phyloP scores from a whole-genome alignment of 1,140 invertebrate species.

The Platyscapa corneri region DNA sequence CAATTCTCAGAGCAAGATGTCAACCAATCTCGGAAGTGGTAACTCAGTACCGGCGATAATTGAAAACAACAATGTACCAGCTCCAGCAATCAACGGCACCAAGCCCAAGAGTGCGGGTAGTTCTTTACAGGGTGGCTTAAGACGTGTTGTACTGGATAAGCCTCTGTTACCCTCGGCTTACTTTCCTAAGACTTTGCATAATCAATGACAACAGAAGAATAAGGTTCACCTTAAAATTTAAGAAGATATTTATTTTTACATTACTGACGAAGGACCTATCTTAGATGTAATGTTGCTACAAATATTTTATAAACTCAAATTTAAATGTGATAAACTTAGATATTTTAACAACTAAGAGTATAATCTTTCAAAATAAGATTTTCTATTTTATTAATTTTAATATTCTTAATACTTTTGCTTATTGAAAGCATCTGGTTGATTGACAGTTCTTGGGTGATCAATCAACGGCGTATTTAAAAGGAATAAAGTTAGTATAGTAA shows the following conservation, averaged over 20 bases:
- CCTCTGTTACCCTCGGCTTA: constrained; percentile 69
- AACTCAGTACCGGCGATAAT: constrained; percentile 59
- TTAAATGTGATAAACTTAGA: constrained; percentile 13
- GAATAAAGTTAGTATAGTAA: no score
- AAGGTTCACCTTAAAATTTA: constrained; percentile 48
- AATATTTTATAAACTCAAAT: background rate
- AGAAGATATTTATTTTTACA: constrained; percentile 27
- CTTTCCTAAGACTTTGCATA: constrained; percentile 68
- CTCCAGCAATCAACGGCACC: constrained; percentile 57
- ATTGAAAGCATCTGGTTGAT: no score
- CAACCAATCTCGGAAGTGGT: constrained; percentile 56
- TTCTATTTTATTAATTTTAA: background rate
- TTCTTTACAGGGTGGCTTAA: constrained; percentile 66
- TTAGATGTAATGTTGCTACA: constrained; percentile 6
- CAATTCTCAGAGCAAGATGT: constrained; percentile 59
- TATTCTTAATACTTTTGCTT: background rate
- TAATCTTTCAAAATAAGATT: background rate
- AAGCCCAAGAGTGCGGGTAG: constrained; percentile 63
- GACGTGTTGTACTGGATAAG: constrained; percentile 66
- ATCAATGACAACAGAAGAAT: constrained; percentile 50
- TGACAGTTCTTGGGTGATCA: no score
- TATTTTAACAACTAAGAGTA: background rate
- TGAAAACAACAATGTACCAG: constrained; percentile 66
- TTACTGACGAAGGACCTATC: background rate
- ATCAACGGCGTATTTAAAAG: no score